phyloP scores from a whole-genome alignment of 2,797 vertebrate genomes.

The Natrix natrix region DNA sequence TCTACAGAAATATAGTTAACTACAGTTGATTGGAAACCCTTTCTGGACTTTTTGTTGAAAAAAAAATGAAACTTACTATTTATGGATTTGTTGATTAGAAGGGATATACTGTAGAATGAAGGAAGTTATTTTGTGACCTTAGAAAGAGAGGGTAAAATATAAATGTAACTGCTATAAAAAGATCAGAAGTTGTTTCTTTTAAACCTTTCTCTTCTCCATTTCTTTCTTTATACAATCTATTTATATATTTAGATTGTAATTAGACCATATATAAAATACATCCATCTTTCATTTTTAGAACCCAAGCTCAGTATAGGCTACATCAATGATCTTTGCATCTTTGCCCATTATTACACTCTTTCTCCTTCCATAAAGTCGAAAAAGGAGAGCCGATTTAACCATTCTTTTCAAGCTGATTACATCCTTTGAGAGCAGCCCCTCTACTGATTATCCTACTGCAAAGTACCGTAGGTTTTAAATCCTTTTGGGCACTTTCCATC shows the following conservation, averaged over 20 bases:
- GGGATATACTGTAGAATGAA: not conserved
- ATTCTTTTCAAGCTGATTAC: not conserved
- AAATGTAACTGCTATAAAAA: not conserved
- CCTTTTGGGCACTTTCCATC: not conserved
- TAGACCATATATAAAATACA: not conserved
- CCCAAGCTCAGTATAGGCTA: not conserved
- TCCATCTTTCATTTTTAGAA: not conserved
- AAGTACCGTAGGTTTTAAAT: not conserved
- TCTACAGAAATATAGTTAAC: not conserved
- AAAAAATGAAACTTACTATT: not conserved
- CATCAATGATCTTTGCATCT: not conserved
- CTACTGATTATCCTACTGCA: constrained; percentile 10
- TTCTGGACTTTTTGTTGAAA: not conserved
- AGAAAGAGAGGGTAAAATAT: not conserved
- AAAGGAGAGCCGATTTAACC: not conserved
- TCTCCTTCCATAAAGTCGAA: not conserved
- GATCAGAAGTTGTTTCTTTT: not conserved
- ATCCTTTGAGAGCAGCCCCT: constrained; percentile 15
- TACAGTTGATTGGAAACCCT: not conserved
- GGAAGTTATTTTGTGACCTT: not conserved
- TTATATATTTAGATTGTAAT: not conserved
- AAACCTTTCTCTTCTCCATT: not conserved
- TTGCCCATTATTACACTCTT: not conserved
- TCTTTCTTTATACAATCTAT: not conserved
- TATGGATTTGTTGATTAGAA: not conserved